phyloP scores from a whole-genome alignment of 2,113 vertebrate species.

The Lipotes vexillifer region DNA sequence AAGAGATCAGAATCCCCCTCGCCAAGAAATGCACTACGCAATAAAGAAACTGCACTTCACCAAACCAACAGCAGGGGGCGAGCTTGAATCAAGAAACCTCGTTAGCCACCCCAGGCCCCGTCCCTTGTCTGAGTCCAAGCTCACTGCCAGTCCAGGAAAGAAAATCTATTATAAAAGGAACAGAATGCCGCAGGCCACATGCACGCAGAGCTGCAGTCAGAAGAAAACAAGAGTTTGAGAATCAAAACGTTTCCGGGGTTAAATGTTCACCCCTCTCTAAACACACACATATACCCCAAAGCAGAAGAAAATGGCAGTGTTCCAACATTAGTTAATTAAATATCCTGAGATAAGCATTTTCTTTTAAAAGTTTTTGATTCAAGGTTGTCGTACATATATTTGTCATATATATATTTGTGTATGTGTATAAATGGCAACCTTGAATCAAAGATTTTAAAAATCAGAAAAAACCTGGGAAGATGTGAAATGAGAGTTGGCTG shows the following conservation, averaged over 20 bases:
- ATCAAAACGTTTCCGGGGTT: background rate
- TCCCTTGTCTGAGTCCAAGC: background rate
- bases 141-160: background rate
- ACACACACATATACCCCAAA: background rate
- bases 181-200: background rate
- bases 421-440: background rate
- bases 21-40: fast-evolving
- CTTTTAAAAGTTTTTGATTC: background rate
- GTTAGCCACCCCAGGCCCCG: background rate
- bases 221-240: background rate
- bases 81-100: background rate
- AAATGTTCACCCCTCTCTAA: background rate
- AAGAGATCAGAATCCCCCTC: background rate
- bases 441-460: background rate
- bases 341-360: background rate
- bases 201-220: background rate
- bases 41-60: background rate
- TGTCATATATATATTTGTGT: background rate
- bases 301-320: background rate
- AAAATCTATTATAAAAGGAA: background rate
- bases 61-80: constrained; percentile 37
- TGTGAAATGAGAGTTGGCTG: background rate
- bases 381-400: background rate
- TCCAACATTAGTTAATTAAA: background rate
- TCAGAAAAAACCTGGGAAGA: background rate